Evolutionary conservation across 2,113 vertebrate genomes (phyloP), one percentile per base, ranked within the genome.

Genomic region (Danio rerio): DNA sequence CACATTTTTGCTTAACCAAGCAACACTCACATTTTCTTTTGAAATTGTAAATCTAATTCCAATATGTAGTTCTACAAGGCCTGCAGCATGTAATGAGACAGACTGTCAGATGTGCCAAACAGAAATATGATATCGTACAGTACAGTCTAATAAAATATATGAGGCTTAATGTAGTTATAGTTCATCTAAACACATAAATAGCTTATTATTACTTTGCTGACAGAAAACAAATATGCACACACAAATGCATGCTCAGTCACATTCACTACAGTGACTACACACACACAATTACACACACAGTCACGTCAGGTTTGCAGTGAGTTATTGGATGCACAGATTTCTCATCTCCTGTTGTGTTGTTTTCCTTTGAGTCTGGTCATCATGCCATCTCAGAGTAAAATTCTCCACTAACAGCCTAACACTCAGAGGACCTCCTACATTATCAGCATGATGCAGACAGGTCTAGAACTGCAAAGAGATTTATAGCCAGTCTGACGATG

Each of bases 361-460:
- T 73, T 74, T 66, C 69, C 76, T 83, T n/a, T 53, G 68, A 63
- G 50, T 61, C 49, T 55, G 68, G 40, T 73, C 82, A 73, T 73
- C 58, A 43, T 73, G 76, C 11, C 56, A 31, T 70, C 68, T 55
- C 15, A 62, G 21, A 45, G 18, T 45, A 73, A 66, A 75, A 75
- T 63, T 79, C 58, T 56, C 40, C 49, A 31, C 66, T 63, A 61
- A 56, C 58, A 31, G 42, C 20, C 11, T n/a, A 15, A 2, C 9
- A 3, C 3, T 49, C 18, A 63, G 49, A 77, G 18, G 47, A 50
- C 45, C 45, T 50, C 75, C 75, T 77, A 50, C 45, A 63, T 63
- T 16, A 62, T 77, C 43, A 77, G 43, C 74, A 77, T 77, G 58
- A 77, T 50, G 15, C 9, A 63, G 58, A 62, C 5, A 31, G 18